These are phyloP conservation scores for Didymodactylos carnosus DNA, from an alignment of 2,888 invertebrate species.

Conservation along the genomic window DNA sequence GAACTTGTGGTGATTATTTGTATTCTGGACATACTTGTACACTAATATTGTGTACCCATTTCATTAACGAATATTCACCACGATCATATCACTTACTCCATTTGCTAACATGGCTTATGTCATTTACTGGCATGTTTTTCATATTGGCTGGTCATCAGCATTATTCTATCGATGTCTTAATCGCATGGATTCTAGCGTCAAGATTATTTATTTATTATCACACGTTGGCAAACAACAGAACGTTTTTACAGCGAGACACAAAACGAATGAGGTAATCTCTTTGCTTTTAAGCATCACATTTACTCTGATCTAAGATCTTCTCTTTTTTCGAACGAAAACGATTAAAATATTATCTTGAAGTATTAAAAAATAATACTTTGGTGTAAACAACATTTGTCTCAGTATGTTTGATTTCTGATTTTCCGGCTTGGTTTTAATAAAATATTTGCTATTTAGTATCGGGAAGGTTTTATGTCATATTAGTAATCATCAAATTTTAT, in stretches of 20 bases:
- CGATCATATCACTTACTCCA: constrained; percentile 68
- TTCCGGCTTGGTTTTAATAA: too few relatives aligned
- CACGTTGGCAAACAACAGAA: constrained; percentile 68
- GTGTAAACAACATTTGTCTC: too few relatives aligned
- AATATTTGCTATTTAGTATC: too few relatives aligned
- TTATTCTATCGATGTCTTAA: constrained; percentile 96
- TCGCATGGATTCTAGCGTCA: constrained; percentile 90
- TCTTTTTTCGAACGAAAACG: too few relatives aligned
- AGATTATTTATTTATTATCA: constrained; percentile 93
- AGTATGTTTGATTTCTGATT: too few relatives aligned
- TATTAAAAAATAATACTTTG: too few relatives aligned
- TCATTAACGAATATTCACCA: constrained; percentile 97
- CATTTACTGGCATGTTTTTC: constrained; percentile 97
- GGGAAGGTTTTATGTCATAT: too few relatives aligned
- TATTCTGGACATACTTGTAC: constrained; percentile 96
- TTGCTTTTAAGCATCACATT: too few relatives aligned
- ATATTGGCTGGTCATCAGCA: constrained; percentile 97
- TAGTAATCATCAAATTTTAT: too few relatives aligned
- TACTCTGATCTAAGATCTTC: too few relatives aligned
- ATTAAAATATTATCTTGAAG: too few relatives aligned
- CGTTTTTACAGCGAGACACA: constrained; percentile 49
- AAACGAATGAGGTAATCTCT: constrained; percentile 63
- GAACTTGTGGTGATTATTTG: constrained; percentile 99
- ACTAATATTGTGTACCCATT: constrained; percentile 87
- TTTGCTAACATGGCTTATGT: constrained; percentile 87